A percentile compares a stretch with the other conserved stretches of the same genome.
Conservation (phyloP, 1,140 invertebrate species). For the Macrocentrus cingulum region DNA sequence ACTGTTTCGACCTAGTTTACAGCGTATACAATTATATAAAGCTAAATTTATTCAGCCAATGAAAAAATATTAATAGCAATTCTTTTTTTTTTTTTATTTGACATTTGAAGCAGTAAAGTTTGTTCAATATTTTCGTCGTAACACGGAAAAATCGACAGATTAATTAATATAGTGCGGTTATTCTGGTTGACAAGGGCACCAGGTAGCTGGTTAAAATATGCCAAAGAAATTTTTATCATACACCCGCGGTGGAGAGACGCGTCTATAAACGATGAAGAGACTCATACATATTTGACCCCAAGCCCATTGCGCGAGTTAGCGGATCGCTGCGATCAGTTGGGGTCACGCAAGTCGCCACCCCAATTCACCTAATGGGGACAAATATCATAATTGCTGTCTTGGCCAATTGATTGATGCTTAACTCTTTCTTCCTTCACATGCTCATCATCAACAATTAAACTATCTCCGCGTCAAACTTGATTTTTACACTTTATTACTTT, state of each 20-base stretch:
- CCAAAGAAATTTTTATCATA: no score
- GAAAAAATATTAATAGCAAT: background rate
- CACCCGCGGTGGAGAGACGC: background rate
- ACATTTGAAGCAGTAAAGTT: background rate
- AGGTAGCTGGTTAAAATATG: no score
- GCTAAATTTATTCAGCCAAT: background rate
- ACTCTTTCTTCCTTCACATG: constrained; percentile 25
- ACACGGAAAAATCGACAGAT: no score
- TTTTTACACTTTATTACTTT: no score
- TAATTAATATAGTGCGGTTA: no score
- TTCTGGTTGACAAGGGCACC: no score
- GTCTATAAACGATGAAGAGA: constrained; percentile 2
- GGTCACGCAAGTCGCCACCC: constrained; percentile 49
- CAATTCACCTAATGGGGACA: constrained; percentile 52
- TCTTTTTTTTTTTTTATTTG: background rate
- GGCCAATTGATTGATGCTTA: constrained; percentile 46
- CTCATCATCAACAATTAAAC: background rate
- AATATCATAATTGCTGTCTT: constrained; percentile 53
- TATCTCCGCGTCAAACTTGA: no score
- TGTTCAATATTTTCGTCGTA: no score
- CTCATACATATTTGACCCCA: constrained; percentile 30
- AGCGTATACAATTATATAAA: constrained; percentile 3
- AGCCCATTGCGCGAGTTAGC: constrained; percentile 33
- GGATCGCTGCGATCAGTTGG: constrained; percentile 37
- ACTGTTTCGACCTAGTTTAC: constrained; percentile 23